Percentiles rank a stretch among this genome's conserved stretches.
These are phyloP conservation scores for Nephrotoma guestfalica DNA, from an alignment of 2,888 invertebrate genomes.

Conservation along the genomic window DNA sequence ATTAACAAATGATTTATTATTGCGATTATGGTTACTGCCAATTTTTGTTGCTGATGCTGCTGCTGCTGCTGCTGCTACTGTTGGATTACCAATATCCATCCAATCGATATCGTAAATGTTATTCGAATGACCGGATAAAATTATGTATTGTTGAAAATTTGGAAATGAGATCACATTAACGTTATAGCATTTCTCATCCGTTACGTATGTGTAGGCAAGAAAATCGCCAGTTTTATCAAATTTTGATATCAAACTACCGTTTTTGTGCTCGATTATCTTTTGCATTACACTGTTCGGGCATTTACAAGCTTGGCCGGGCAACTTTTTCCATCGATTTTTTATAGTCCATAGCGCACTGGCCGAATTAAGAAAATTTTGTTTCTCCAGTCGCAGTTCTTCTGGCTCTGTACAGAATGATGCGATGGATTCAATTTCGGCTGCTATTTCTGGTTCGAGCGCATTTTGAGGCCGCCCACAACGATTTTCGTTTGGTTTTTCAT, in stretches of 20 bases:
- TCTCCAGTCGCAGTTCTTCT: background rate
- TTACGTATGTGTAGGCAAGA: background rate
- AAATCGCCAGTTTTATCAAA: background rate
- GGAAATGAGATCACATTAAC: background rate
- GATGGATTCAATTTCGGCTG: background rate
- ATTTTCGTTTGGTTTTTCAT: background rate
- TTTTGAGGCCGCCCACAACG: background rate
- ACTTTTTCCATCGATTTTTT: conserved; percentile 1
- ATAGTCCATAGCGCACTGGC: background rate
- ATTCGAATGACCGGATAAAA: background rate
- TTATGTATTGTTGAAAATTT: background rate
- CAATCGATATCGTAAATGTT: conserved; percentile 1
- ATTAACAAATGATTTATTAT: background rate
- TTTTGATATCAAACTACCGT: background rate
- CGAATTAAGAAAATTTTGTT: background rate
- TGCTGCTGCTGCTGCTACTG: background rate
- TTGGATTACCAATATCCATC: background rate
- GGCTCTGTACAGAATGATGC: background rate
- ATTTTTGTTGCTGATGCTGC: background rate
- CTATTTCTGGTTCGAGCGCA: background rate
- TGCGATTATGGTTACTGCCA: background rate
- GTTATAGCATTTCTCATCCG: background rate
- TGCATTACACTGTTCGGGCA: background rate
- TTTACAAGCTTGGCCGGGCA: background rate
- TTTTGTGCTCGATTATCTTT: background rate